Percentiles rank a stretch among this genome's conserved stretches.
Evolutionary conservation across 2,888 invertebrate species (phyloP).

Genomic region (Azorinus chamasolen): DNA sequence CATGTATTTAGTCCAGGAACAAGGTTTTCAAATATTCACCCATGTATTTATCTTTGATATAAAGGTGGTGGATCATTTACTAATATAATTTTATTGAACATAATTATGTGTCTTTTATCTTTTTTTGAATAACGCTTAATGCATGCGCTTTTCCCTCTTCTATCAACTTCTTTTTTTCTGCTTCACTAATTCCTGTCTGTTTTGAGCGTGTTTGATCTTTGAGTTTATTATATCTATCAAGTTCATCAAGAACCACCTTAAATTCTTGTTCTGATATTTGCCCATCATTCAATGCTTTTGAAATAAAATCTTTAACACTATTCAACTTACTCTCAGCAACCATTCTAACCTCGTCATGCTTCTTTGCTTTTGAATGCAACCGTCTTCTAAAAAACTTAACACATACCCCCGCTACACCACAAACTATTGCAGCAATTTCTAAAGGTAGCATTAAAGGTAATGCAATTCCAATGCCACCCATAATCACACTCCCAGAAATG

Average conservation of each 20-base stretch:
- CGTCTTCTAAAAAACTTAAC: slow-evolving; percentile 22
- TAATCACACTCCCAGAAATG: slow-evolving; percentile 34
- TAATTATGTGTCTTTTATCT: slow-evolving; percentile 8
- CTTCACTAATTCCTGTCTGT: slow-evolving; percentile 14
- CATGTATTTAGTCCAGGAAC: too few relatives aligned
- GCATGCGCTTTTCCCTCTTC: slow-evolving; percentile 19
- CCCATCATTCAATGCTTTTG: slow-evolving; percentile 30
- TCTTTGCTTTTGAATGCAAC: slow-evolving; percentile 23
- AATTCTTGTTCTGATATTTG: slow-evolving; percentile 33
- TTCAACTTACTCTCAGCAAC: slow-evolving; percentile 26
- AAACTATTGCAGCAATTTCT: slow-evolving; percentile 38
- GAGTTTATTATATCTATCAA: slow-evolving; percentile 17
- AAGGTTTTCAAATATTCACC: neutral
- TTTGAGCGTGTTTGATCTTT: slow-evolving; percentile 22
- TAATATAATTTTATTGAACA: neutral
- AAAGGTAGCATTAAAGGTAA: slow-evolving; percentile 35
- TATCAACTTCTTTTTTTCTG: slow-evolving; percentile 20
- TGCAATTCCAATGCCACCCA: slow-evolving; percentile 23
- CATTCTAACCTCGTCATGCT: slow-evolving; percentile 31
- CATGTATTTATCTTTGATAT: neutral
- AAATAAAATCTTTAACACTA: slow-evolving; percentile 36
- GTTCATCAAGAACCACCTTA: slow-evolving; percentile 23
- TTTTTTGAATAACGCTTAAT: slow-evolving; percentile 8
- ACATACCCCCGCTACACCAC: slow-evolving; percentile 25
- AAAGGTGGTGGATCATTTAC: slow-evolving; percentile 11